Percentiles rank a stretch among this genome's conserved stretches.
Evolutionary conservation across 2,797 vertebrate genomes (phyloP).

Genomic region (Numenius phaeopus): DNA sequence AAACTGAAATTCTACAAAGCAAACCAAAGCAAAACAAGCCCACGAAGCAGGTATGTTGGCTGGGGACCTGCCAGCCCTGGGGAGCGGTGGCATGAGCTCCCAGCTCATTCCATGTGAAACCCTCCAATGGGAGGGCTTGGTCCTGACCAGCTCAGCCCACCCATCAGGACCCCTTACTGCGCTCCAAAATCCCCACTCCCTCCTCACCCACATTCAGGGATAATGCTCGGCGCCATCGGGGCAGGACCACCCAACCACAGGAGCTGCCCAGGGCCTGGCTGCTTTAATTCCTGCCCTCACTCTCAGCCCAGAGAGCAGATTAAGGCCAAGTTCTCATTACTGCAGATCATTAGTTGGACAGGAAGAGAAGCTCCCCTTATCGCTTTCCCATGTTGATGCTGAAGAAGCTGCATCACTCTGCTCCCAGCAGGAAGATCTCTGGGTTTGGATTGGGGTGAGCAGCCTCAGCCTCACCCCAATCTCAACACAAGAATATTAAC

Average conservation of each 20-base stretch:
- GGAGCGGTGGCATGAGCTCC: not conserved
- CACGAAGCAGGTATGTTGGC: not conserved
- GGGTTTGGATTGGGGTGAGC: not conserved
- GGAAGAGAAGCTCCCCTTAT: not conserved
- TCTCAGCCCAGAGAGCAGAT: not conserved
- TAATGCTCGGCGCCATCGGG: not conserved
- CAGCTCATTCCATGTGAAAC: rapidly evolving
- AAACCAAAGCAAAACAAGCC: not conserved
- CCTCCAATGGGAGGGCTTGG: not conserved
- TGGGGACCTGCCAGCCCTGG: not conserved
- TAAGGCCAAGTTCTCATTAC: slow-evolving; percentile 39
- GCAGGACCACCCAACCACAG: not conserved
- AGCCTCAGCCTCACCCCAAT: not conserved
- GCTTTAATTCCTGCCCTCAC: not conserved
- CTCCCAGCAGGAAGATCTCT: not conserved
- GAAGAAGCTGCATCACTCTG: not conserved
- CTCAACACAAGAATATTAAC: not conserved
- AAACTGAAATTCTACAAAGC: not conserved
- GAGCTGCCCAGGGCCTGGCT: not conserved
- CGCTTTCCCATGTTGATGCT: not conserved
- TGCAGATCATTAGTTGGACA: not conserved
- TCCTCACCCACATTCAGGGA: rapidly evolving
- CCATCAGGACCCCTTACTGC: rapidly evolving
- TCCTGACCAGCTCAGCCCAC: not conserved
- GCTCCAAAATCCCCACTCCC: not conserved